Base-by-base conservation (phyloP, 2,113 vertebrate species). In the Meles meles region DNA sequence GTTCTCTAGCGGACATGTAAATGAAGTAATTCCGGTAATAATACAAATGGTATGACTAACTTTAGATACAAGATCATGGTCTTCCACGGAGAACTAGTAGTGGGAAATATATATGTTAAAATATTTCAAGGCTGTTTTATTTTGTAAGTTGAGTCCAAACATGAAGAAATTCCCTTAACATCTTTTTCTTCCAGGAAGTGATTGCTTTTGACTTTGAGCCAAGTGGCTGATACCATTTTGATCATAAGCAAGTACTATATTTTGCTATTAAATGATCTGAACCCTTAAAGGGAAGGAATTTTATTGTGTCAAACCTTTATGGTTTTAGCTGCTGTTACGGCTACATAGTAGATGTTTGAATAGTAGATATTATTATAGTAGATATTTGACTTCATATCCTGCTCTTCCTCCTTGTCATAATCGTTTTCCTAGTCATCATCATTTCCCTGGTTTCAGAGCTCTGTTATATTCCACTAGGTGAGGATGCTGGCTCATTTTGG, bases 11-110 rank as follows among this genome's bases (percentile, higher is more conserved):
- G 25, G 87, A 1, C 44, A 47, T 67, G 12, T 72, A 52, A 90
- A 69, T 47, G n/a, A 93, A 67, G 18, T 71, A 63, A 71, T 96
- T 93, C 72, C 55, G 85, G n/a, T 39, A 94, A 90, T 42, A 57
- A 44, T 85, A 44, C 57, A 92, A 88, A 65, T 89, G 23, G 5
- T 52, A 6, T 59, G 65, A 72, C 23, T 83, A 49, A 71, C 65
- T 92, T 88, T 63, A 79, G 1, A 44, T 77, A 13, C 14, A 86
- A 88, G 25, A 37, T 90, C 27, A 49, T 88, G 13, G 21, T 86
- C 7, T 89, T 52, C 12, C 27, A 21, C 7, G 0, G 37, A 23
- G 5, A 65, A 11, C 5, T 34, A 29, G 9, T 49, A 18, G 7
- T 74, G 4, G 14, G 4, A 2, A 59, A 52, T 37, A 20, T 15